phyloP scores from a whole-genome alignment of 2,888 invertebrate genomes.

The Nomada ferruginata region DNA sequence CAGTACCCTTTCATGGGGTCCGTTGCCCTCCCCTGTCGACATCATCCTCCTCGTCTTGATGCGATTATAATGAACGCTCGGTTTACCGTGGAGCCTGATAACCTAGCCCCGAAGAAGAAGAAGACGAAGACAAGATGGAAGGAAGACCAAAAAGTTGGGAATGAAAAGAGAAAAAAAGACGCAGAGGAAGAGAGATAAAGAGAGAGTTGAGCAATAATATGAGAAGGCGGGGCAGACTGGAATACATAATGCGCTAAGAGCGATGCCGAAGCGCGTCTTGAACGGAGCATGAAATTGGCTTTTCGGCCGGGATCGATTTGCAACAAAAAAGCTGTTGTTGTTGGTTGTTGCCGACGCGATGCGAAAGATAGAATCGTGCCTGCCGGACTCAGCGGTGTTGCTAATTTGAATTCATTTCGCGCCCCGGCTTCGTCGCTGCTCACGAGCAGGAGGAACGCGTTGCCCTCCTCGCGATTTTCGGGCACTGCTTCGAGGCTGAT shows the following conservation, averaged over 20 bases:
- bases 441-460: slow-evolving; percentile 9
- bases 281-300: slow-evolving; percentile 68
- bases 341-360: slow-evolving; percentile 36
- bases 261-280: slow-evolving; percentile 54
- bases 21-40: slow-evolving; percentile 49
- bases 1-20: slow-evolving; percentile 61
- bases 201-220: slow-evolving; percentile 67
- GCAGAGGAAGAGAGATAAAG: slow-evolving; percentile 35
- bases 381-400: slow-evolving; percentile 37
- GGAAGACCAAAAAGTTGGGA: slow-evolving; percentile 1
- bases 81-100: slow-evolving; percentile 78
- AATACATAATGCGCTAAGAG: slow-evolving; percentile 72
- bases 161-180: slow-evolving; percentile 46
- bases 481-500: slow-evolving; percentile 8
- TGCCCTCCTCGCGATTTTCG: not conserved
- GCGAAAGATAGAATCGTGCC: slow-evolving; percentile 48
- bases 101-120: slow-evolving; percentile 57
- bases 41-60: slow-evolving; percentile 75
- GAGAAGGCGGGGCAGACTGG: slow-evolving; percentile 63
- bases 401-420: slow-evolving; percentile 56
- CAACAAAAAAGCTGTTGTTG: slow-evolving; percentile 49
- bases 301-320: slow-evolving; percentile 68
- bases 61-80: slow-evolving; percentile 83
- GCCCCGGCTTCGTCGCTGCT: slow-evolving; percentile 10
- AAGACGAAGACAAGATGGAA: slow-evolving; percentile 8